Percentiles rank a stretch among this genome's conserved stretches.
Conservation (phyloP, 1,140 invertebrate species). For the Aphelenchoides fujianensis region DNA sequence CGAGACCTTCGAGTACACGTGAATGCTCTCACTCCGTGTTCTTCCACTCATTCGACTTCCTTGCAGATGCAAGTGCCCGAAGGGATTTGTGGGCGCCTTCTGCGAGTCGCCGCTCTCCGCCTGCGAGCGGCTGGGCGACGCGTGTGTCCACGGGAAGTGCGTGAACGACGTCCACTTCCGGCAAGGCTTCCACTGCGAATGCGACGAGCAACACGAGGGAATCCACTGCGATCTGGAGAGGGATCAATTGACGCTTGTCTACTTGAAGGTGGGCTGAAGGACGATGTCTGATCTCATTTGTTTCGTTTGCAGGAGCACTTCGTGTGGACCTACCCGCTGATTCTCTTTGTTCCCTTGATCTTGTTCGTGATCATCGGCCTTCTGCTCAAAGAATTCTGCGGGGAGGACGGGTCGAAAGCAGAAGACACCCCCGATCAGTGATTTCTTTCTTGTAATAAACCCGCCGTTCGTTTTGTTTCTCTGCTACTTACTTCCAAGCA, state of each 20-base stretch:
- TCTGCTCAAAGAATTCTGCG: neutral
- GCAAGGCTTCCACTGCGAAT: neutral
- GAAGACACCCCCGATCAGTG: no score
- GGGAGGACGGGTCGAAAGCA: neutral
- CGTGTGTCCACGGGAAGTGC: neutral
- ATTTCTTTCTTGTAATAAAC: no score
- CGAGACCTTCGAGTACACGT: conserved; percentile 12
- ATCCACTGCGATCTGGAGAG: neutral
- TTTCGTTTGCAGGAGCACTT: neutral
- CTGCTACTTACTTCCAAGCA: no score
- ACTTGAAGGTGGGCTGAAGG: neutral
- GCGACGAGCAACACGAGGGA: neutral
- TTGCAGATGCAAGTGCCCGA: conserved; percentile 1
- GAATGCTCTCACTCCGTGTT: no score
- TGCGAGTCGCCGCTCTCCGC: neutral
- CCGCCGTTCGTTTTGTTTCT: no score
- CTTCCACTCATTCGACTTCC: neutral
- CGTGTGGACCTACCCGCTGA: neutral
- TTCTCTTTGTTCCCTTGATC: neutral
- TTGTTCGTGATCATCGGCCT: neutral
- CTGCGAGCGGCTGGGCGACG: neutral
- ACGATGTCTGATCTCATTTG: neutral
- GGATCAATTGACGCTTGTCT: neutral
- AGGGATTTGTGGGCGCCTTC: neutral
- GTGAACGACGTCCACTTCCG: neutral